Evolutionary conservation across 2,888 invertebrate species (phyloP).

Genomic region (Melanostoma scalare): DNA sequence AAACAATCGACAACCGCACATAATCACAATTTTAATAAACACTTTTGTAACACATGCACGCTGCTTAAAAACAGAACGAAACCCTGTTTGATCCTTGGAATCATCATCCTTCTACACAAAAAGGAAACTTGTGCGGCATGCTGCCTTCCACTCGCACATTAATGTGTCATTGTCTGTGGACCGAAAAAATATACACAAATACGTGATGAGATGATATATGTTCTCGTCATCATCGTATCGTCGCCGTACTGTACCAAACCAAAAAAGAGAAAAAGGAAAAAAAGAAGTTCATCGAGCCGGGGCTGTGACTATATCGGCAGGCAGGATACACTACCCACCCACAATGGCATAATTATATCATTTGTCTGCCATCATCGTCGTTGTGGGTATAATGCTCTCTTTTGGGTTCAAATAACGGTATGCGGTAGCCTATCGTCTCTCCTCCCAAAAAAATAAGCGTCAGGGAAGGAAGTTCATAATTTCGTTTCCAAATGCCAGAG

Average conservation of each 20-base stretch:
- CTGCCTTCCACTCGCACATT: not conserved
- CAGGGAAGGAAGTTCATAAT: conserved; percentile 64
- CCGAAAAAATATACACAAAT: conserved; percentile 30
- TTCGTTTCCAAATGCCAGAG: conserved; percentile 61
- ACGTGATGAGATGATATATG: conserved; percentile 20
- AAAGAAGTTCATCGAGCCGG: conserved; percentile 39
- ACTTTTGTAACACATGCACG: conserved; percentile 65
- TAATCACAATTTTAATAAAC: conserved; percentile 68
- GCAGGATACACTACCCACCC: conserved; percentile 29
- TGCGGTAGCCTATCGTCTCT: not conserved
- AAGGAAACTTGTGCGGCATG: conserved; percentile 30
- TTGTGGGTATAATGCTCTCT: conserved; percentile 28
- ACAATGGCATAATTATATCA: conserved; percentile 62
- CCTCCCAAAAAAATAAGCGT: not conserved
- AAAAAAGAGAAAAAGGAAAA: conserved; percentile 13
- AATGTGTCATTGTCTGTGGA: conserved; percentile 56
- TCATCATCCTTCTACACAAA: not conserved
- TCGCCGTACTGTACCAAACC: not conserved
- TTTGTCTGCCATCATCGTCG: conserved; percentile 54
- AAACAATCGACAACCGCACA: conserved; percentile 56
- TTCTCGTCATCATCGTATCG: not conserved
- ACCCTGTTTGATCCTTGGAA: conserved; percentile 7
- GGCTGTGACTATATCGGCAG: conserved; percentile 27
- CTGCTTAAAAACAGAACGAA: conserved; percentile 28
- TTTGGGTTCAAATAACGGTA: conserved; percentile 52